Conservation (phyloP, 2,113 vertebrate genomes). For the Nyctibius bracteatus region DNA sequence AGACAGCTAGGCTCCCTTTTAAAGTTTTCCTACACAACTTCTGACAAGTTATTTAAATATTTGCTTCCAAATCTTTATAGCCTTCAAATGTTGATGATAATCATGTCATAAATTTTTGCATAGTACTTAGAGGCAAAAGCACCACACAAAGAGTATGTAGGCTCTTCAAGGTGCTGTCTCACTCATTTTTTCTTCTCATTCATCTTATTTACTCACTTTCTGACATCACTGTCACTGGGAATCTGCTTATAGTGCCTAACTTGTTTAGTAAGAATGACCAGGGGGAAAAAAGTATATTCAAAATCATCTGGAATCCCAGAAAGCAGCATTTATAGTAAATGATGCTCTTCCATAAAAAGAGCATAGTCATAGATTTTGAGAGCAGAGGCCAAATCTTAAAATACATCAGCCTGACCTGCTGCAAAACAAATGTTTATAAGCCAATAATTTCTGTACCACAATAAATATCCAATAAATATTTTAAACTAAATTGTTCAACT, state of each 20-base stretch:
- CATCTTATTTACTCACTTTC: background rate
- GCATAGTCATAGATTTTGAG: background rate
- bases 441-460: background rate
- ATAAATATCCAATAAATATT: background rate
- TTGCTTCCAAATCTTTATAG: background rate
- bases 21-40: background rate
- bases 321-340: background rate
- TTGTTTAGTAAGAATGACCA: background rate
- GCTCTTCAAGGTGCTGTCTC: background rate
- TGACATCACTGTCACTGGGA: background rate
- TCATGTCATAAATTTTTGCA: background rate
- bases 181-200: background rate
- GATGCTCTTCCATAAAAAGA: background rate
- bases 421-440: background rate
- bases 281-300: background rate
- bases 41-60: background rate
- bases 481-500: background rate
- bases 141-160: background rate
- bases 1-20: background rate
- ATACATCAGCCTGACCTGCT: background rate
- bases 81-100: background rate
- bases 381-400: background rate
- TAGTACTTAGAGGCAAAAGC: background rate
- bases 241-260: background rate
- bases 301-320: background rate